Evolutionary conservation across 2,888 invertebrate species (phyloP).

Genomic region (Synanthedon myopaeformis): DNA sequence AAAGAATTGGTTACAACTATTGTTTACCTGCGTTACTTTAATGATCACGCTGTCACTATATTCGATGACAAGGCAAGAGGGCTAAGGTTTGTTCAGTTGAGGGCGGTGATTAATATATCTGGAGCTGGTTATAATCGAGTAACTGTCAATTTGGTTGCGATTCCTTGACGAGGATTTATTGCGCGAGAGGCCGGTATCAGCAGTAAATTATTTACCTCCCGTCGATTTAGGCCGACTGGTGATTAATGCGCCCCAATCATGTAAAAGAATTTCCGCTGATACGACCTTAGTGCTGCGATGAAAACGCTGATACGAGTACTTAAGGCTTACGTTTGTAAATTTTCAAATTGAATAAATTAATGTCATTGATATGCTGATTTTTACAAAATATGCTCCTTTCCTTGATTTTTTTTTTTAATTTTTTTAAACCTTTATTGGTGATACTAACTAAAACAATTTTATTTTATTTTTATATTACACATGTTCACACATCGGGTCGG

Average conservation of each 20-base stretch:
- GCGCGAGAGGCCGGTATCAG: slow-evolving; percentile 23
- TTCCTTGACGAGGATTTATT: slow-evolving; percentile 44
- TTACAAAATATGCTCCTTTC: no score
- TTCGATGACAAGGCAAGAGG: slow-evolving; percentile 2
- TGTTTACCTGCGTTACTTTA: no score
- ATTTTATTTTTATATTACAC: no score
- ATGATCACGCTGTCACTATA: background rate
- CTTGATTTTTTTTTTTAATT: no score
- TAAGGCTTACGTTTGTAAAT: no score
- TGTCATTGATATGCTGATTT: no score
- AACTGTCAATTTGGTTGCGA: slow-evolving; percentile 35
- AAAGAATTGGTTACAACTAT: no score
- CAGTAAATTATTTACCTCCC: slow-evolving; percentile 41
- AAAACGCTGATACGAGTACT: no score
- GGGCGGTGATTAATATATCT: slow-evolving; percentile 5
- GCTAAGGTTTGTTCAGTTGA: slow-evolving; percentile 1
- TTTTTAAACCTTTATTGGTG: no score
- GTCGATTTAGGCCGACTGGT: slow-evolving; percentile 22
- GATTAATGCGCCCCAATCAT: slow-evolving; percentile 17
- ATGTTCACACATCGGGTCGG: no score
- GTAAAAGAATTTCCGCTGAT: background rate
- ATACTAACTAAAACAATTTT: no score
- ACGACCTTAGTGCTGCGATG: background rate
- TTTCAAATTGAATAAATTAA: no score
- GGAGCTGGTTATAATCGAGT: slow-evolving; percentile 30